Conservation (phyloP, 2,113 vertebrate genomes). For the Actinemys pallida region DNA sequence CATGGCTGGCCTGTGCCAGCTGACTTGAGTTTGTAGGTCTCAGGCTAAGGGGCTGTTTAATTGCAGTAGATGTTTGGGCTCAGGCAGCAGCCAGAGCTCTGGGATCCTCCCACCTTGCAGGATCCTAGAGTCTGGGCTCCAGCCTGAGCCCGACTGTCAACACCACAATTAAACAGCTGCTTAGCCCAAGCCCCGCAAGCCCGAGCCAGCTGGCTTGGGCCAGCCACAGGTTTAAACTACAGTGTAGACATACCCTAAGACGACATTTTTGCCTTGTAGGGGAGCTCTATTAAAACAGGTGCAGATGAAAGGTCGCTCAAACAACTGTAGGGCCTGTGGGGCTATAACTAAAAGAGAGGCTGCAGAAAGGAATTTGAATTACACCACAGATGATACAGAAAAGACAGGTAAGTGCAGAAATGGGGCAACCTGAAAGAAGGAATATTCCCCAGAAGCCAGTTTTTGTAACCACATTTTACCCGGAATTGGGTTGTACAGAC, state of each 20-base stretch:
- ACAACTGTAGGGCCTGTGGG: background rate
- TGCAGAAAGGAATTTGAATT: background rate
- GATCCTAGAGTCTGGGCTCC: background rate
- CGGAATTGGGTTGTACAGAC: background rate
- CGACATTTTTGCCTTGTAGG: background rate
- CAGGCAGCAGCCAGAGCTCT: too few relatives aligned
- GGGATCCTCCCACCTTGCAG: background rate
- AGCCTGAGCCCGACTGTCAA: background rate
- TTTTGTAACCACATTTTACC: background rate
- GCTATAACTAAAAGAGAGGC: background rate
- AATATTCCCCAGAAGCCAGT: background rate
- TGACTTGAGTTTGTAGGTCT: too few relatives aligned
- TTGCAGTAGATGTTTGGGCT: too few relatives aligned
- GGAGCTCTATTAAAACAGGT: background rate
- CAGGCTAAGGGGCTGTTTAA: too few relatives aligned
- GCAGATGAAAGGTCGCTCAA: background rate
- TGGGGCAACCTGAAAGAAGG: background rate
- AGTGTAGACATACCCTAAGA: background rate
- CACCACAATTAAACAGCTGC: background rate
- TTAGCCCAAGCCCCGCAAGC: background rate
- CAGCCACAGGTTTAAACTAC: background rate
- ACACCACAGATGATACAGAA: background rate
- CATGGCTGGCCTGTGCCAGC: too few relatives aligned
- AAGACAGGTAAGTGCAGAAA: background rate
- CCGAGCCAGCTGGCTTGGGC: background rate